A percentile compares a stretch with the other conserved stretches of the same genome.
These are phyloP conservation scores for Bungarus multicinctus DNA, from an alignment of 2,113 vertebrate genomes.

Conservation along the genomic window DNA sequence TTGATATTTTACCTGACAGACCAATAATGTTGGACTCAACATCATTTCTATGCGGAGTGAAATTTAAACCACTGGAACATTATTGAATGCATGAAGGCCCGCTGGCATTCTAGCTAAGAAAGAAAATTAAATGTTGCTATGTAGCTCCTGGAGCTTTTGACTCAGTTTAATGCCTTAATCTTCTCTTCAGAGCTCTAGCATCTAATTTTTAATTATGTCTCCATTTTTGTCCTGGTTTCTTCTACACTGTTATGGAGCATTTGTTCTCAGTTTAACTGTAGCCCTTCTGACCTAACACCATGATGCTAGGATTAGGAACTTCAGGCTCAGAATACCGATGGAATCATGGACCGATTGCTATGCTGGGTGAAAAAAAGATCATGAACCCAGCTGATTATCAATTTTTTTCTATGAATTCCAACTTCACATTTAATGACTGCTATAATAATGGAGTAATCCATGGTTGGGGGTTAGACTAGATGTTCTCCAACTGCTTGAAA, in stretches of 20 bases:
- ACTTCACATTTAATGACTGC: background rate
- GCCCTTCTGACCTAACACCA: background rate
- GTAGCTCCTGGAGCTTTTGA: background rate
- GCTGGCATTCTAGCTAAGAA: background rate
- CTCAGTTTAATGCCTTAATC: slow-evolving; percentile 52
- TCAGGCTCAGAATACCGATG: background rate
- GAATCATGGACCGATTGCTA: accelerated
- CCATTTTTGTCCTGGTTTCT: slow-evolving; percentile 25
- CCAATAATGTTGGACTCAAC: background rate
- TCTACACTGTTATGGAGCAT: background rate
- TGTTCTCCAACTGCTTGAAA: background rate
- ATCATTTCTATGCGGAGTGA: background rate
- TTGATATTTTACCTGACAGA: background rate
- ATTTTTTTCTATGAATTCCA: background rate
- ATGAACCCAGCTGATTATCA: background rate
- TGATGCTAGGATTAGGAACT: background rate
- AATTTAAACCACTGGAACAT: slow-evolving; percentile 5
- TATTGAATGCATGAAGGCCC: background rate
- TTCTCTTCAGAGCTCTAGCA: slow-evolving; percentile 47
- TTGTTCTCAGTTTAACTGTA: background rate
- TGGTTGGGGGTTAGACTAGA: background rate
- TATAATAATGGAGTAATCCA: background rate
- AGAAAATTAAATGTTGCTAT: slow-evolving; percentile 14
- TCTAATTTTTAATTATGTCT: slow-evolving; percentile 50
- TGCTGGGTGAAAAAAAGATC: accelerated